These are phyloP conservation scores for Bothrops jararaca DNA, from an alignment of 2,113 vertebrate species.

Conservation along the genomic window DNA sequence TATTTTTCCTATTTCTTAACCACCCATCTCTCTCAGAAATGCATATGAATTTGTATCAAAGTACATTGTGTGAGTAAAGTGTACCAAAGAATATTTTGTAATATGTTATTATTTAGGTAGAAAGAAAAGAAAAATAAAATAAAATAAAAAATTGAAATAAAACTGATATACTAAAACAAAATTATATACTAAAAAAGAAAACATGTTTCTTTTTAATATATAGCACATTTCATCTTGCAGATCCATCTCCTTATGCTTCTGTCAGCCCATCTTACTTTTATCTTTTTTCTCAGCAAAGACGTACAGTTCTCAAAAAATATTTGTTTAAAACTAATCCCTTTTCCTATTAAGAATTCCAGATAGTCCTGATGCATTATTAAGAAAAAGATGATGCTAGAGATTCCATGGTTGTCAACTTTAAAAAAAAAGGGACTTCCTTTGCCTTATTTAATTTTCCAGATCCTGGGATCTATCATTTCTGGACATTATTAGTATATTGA, in stretches of 20 bases:
- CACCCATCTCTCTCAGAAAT: not conserved
- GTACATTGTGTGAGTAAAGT: not conserved
- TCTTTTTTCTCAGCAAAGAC: too few species aligned
- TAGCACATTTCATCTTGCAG: not conserved
- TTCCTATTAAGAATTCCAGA: too few species aligned
- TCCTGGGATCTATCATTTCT: not conserved
- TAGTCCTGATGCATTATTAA: too few species aligned
- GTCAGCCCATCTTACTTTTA: too few species aligned
- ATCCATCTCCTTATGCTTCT: not conserved
- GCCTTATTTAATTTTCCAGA: not conserved
- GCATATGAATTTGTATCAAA: not conserved
- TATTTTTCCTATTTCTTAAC: not conserved
- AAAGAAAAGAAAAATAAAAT: too few species aligned
- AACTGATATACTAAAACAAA: too few species aligned
- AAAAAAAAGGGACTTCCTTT: not conserved
- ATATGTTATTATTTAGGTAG: too few species aligned
- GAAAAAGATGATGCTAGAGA: not conserved
- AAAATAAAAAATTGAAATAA: too few species aligned
- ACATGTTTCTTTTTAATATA: not conserved
- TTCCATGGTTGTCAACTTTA: not conserved
- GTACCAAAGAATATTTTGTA: not conserved
- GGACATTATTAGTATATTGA: not conserved
- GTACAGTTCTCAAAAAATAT: too few species aligned
- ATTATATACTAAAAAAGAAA: not conserved
- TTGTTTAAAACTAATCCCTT: too few species aligned